Conservation (phyloP, 2,113 vertebrate species). For the Pristiophorus japonicus region DNA sequence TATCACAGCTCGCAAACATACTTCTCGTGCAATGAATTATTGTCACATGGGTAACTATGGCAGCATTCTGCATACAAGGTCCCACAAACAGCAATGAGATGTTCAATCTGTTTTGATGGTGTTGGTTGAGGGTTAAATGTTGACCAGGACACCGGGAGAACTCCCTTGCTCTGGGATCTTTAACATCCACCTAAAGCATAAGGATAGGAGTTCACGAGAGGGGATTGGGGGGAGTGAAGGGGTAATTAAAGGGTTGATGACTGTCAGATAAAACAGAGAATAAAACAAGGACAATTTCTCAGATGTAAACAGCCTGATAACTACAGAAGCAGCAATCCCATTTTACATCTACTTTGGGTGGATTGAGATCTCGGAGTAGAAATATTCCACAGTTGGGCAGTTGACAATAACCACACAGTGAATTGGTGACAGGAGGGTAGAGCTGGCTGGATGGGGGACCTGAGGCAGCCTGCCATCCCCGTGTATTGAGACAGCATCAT, state of each 20-base stretch:
- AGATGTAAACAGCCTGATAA: neutral
- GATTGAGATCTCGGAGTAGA: neutral
- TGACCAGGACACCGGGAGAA: neutral
- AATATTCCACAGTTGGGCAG: neutral
- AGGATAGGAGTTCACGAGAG: neutral
- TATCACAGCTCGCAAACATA: neutral
- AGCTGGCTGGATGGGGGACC: no score
- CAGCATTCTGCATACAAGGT: neutral
- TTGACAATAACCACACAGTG: neutral
- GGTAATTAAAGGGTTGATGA: neutral
- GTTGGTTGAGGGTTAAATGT: neutral
- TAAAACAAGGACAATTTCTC: neutral
- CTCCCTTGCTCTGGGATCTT: neutral
- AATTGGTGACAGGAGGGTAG: neutral
- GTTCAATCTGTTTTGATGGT: neutral
- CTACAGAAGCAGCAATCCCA: neutral
- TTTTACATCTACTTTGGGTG: neutral
- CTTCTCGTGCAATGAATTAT: neutral
- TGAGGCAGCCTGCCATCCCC: no score
- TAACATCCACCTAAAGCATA: neutral
- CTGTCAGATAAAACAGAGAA: neutral
- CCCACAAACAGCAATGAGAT: slow-evolving; percentile 1
- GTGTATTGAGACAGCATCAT: neutral
- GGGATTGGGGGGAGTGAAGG: neutral
- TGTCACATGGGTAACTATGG: neutral